Percentiles rank a stretch among this genome's conserved stretches.
phyloP scores from a whole-genome alignment of 2,113 vertebrate species.

The Cygnus atratus region DNA sequence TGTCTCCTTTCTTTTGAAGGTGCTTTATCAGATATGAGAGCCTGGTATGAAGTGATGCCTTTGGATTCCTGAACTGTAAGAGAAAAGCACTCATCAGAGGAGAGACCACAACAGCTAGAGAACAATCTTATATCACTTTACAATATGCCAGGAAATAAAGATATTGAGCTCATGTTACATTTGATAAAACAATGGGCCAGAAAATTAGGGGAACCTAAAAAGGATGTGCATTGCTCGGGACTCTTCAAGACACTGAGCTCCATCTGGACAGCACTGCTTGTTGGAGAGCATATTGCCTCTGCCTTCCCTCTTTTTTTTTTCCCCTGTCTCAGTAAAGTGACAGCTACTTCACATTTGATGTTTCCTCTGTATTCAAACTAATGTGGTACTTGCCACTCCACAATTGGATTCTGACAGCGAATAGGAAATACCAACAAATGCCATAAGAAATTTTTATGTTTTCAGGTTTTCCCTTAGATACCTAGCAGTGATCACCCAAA shows the following conservation, averaged over 20 bases:
- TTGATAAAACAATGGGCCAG: background rate
- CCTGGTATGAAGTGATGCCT: slow-evolving; percentile 82
- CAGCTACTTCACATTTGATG: background rate
- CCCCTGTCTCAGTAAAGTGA: background rate
- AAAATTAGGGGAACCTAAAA: background rate
- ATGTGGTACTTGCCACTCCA: background rate
- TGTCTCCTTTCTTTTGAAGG: slow-evolving; percentile 87
- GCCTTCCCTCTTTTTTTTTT: background rate
- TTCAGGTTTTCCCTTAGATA: background rate
- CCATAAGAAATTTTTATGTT: background rate
- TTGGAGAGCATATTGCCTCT: background rate
- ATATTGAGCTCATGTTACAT: background rate
- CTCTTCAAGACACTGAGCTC: background rate
- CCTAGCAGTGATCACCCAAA: background rate
- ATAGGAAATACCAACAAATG: background rate
- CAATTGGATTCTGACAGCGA: background rate
- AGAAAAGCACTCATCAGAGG: background rate
- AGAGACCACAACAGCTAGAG: background rate
- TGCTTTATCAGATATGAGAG: slow-evolving; percentile 86
- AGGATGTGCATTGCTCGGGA: background rate
- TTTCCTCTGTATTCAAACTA: background rate
- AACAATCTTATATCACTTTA: background rate
- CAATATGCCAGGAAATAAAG: background rate
- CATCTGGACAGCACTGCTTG: background rate
- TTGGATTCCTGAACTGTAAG: slow-evolving; percentile 90